These are phyloP conservation scores for Panagrolaimus sp. DNA, from an alignment of 1,140 invertebrate species.

Conservation along the genomic window DNA sequence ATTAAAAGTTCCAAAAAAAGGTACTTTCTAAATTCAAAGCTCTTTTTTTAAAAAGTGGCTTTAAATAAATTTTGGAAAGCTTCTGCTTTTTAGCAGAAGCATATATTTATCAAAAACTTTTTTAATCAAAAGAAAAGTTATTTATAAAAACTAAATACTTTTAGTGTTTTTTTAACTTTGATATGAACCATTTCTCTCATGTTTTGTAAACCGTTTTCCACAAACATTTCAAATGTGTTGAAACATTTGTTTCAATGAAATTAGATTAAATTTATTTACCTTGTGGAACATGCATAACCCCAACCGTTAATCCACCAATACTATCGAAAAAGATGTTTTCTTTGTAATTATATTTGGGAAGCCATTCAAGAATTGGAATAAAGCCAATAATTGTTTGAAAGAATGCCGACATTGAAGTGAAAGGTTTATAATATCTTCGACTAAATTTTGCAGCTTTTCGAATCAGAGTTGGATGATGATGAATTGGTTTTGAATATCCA, in stretches of 20 bases:
- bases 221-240: no score
- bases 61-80: no score
- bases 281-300: constrained; percentile 63
- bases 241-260: constrained; percentile 19
- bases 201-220: no score
- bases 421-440: constrained; percentile 45
- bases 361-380: constrained; percentile 56
- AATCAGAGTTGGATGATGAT: constrained; percentile 26
- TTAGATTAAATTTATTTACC: constrained; percentile 34
- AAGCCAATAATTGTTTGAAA: constrained; percentile 34
- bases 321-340: constrained; percentile 60
- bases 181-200: no score
- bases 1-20: no score
- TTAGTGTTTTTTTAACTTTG: no score
- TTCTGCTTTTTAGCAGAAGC: no score
- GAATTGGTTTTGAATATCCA: constrained; percentile 41
- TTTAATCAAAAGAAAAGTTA: no score
- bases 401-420: constrained; percentile 40
- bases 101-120: no score
- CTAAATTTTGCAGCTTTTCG: constrained; percentile 38
- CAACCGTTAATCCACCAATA: constrained; percentile 62
- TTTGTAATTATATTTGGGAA: constrained; percentile 60
- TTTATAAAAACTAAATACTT: constrained; percentile 41
- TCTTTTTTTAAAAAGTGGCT: no score
- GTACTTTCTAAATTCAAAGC: no score